These are phyloP conservation scores for Arenaria interpres DNA, from an alignment of 2,113 vertebrate genomes.

Conservation along the genomic window DNA sequence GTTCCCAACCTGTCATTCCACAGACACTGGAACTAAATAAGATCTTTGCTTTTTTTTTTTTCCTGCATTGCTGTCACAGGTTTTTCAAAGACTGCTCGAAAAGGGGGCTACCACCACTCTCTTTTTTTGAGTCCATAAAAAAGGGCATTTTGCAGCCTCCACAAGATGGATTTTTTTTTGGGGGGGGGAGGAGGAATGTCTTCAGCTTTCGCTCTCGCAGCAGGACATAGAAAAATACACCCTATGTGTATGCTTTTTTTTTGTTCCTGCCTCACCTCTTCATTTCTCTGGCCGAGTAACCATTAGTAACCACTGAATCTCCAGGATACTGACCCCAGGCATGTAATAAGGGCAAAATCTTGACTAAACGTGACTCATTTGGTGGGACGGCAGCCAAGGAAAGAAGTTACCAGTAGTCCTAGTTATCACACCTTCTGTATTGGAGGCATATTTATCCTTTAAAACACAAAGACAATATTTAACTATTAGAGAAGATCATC, in stretches of 20 bases:
- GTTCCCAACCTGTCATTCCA: not conserved
- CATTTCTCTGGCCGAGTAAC: not conserved
- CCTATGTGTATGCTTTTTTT: not conserved
- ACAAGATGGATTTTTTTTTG: not conserved
- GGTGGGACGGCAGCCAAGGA: not conserved
- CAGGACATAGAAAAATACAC: not conserved
- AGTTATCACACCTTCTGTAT: not conserved
- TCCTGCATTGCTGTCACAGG: not conserved
- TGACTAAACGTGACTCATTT: constrained; percentile 1
- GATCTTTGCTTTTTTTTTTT: not conserved
- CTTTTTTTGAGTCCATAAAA: not conserved
- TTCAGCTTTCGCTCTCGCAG: not conserved
- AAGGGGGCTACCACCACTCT: not conserved
- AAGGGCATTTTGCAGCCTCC: not conserved
- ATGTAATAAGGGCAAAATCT: constrained; percentile 6
- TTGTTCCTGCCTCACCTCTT: not conserved
- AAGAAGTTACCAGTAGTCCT: not conserved
- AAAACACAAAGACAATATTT: not conserved
- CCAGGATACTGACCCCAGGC: constrained; percentile 11
- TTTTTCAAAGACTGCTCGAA: not conserved
- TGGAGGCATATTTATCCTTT: not conserved
- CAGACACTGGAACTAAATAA: not conserved
- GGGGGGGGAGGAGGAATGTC: not conserved
- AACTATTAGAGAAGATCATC: not conserved
- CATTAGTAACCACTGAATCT: constrained; percentile 36